Evolutionary conservation across 2,113 vertebrate genomes (phyloP), one percentile per base, ranked within the genome.

Genomic region (Marmota flaviventris): DNA sequence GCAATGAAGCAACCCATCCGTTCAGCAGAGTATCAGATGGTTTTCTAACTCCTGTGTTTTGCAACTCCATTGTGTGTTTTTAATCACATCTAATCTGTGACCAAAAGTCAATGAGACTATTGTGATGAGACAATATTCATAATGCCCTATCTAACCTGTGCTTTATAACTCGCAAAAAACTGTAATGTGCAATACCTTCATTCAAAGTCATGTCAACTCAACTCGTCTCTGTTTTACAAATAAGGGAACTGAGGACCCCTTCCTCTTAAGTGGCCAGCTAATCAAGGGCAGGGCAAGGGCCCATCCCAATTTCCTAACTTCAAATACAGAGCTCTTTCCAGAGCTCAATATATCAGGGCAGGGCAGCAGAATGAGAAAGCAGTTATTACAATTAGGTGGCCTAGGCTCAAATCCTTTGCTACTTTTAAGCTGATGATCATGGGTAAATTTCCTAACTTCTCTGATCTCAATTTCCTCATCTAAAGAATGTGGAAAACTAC

Each of bases 371-470:
- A 48, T 69, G 25, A 82, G 22, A 37, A 95, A 89, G 83, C 42
- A 81, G 4, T 56, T 76, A 81, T 32, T 84, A 75, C 61, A 76
- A 37, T 67, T 18, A 72, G 37, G 82, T 5, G 32, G 56, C 51
- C 56, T 93, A 34, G 14, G 20, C 91, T 97, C 79, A 86, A 94
- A 77, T 92, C 48, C 69, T 81, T 37, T 72, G 69, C 39, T 37
- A 78, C 56, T 88, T 82, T 81, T 42, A 85, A 95, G 14, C 14
- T 84, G 65, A 75, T 11, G 85, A 69, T n/a, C 25, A 20, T 34
- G 29, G 37, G 34, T 32, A 70, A 45, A 73, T 87, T 81, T 87
- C 84, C 86, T 65, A 70, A 86, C 4, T 76, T 73, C 76, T 72
- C 51, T 81, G 48, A 37, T n/a, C 58, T 92, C 32, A 39, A 58